A percentile compares a stretch with the other conserved stretches of the same genome.
These are phyloP conservation scores for Oreotrochilus melanogaster DNA, from an alignment of 2,113 vertebrate species.

Conservation along the genomic window DNA sequence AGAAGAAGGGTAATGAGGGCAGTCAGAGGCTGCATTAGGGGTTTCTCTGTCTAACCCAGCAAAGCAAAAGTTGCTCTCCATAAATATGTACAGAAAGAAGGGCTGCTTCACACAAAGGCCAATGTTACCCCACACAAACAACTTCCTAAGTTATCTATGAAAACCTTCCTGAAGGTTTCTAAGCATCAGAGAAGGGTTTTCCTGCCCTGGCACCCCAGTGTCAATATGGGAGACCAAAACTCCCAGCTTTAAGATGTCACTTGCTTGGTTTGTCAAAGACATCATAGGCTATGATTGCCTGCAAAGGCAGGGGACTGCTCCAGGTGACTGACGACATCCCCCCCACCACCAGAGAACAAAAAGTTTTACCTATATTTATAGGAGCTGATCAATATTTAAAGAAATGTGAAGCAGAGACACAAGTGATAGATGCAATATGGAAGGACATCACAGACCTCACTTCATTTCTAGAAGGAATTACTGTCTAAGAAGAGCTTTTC, in stretches of 20 bases:
- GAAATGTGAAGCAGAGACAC: neutral
- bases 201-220: neutral
- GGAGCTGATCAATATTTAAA: neutral
- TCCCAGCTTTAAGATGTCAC: neutral
- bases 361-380: neutral
- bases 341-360: neutral
- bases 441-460: neutral
- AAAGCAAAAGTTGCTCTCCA: neutral
- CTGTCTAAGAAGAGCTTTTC: neutral
- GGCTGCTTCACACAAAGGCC: neutral
- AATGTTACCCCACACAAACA: neutral
- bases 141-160: rapidly evolving
- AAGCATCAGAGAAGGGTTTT: neutral
- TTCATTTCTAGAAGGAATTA: neutral
- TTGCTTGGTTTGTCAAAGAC: neutral
- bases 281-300: neutral
- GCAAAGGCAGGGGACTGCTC: neutral
- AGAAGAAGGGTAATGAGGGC: neutral
- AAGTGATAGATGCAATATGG: neutral
- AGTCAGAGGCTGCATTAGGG: neutral
- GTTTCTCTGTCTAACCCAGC: neutral
- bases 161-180: neutral
- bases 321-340: rapidly evolving
- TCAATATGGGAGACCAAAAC: neutral
- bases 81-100: neutral